Evolutionary conservation across 1,140 invertebrate species (phyloP), one percentile per base, ranked within the genome.

Genomic region (Centruroides sculpturatus): DNA sequence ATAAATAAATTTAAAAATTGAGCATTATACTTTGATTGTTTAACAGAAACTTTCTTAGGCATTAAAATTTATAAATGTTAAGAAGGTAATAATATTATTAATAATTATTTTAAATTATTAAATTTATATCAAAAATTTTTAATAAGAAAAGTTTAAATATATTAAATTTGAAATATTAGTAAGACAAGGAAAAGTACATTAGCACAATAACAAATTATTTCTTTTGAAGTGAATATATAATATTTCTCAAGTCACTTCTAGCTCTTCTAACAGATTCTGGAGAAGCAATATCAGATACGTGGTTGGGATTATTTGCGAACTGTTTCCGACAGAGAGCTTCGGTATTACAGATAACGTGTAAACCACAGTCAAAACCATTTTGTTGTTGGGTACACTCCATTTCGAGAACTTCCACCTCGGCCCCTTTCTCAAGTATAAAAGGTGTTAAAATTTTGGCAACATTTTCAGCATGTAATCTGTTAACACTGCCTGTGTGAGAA

Each of bases 311-410:
- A 35, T 57, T 13, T 1, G 5, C 9, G 10, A 65, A 55, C 48
- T 52, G 59, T 50, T 64, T 67, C n/a, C 50, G 35, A 55, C 66
- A 68, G 5, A 69, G 12, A 53, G 78, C 71, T 65, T 89, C 84
- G 0, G 83, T 79, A 72, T 86, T 84, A 68, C 82, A 85, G 55
- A 90, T 77, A 4, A 89, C 81, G 74, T 84, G 84, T 50, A 89
- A 78, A 23, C 87, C 87, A 79, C 87, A 91, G 67, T 89, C 87
- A 71, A 87, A 87, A 9, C 81, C 79, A 74, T 91, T 89, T 3
- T 75, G 74, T 71, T 92, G 88, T 69, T 86, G 85, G 1, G 84
- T 72, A 68, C 81, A 82, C 34, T 74, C 67, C n/a, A 77, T 70
- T 57, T 83, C 77, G 11, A 77, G 70, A 51, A 81, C 60, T 73